Base-by-base conservation (phyloP, 2,797 vertebrate species). In the Cygnus olor region DNA sequence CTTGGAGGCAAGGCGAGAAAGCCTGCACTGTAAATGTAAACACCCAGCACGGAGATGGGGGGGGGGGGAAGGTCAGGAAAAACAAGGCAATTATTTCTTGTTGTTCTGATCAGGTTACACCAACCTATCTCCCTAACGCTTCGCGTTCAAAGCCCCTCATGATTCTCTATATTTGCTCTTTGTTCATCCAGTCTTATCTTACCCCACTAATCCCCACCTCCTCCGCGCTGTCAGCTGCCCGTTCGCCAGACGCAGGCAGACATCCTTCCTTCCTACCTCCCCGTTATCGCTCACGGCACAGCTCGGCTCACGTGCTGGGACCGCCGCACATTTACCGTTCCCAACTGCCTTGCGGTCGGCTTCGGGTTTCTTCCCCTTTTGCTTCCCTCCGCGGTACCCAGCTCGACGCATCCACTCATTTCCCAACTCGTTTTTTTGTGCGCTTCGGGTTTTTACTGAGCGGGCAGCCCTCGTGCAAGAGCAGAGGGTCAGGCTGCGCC, bases 271-370 rank as follows among this genome's bases (percentile, higher is more conserved):
- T 70, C 68, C 92, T 24, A 64, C 71, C 51, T 40, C 84, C 34
- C 17, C 42, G 18, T 22, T 40, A 83, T 53, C 69, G 74, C 14
- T 14, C 2, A 16, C 4, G 38, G 78, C 74, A 60, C 34, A 1
- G 12, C 21, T 60, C 8, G 4, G 7, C 30, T n/a, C n/a, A 30
- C 1, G 10, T 7, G 2, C 7, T 3, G 4, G 14, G 53, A 53
- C 24, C 5, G 1, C 32, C 28, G 20, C 2, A 0, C 5, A 30
- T 19, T 3, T 1, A 61, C 45, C 0, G 0, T 9, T 92, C 60
- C 81, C 80, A 90, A 1, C 73, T 8, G 73, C 65, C 15, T 20
- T 27, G 71, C 6, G 65, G 53, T 70, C 7, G 15, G 17, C 51
- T 79, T 32, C 45, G 30, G 42, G 56, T 40, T 96, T 74, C 60